Conservation (phyloP, 2,888 invertebrate species). For the Atrina japonica region DNA sequence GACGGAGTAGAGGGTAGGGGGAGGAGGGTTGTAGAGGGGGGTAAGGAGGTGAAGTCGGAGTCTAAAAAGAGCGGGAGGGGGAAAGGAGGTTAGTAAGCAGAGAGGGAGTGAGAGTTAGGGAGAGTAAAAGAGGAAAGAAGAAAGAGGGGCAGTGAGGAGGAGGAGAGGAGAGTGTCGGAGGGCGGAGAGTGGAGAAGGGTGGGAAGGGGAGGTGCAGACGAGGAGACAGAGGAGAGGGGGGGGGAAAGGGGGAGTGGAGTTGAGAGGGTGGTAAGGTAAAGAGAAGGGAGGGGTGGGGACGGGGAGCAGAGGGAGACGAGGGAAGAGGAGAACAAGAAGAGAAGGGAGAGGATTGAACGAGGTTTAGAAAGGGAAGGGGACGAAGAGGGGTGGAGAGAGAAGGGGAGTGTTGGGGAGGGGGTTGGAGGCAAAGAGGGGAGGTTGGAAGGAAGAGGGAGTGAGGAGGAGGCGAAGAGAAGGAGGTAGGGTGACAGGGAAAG, state of each 20-base stretch:
- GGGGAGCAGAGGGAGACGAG: background rate
- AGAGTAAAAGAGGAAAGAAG: background rate
- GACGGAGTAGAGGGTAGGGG: background rate
- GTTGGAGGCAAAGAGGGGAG: background rate
- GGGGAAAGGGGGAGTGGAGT: background rate
- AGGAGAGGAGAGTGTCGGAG: background rate
- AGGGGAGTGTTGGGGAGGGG: background rate
- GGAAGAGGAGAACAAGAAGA: too few relatives aligned
- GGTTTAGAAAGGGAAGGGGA: background rate
- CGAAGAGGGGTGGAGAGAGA: background rate
- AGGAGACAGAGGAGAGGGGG: slow-evolving; percentile 42
- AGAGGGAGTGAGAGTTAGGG: background rate
- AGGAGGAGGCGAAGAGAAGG: background rate
- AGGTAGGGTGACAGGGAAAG: background rate
- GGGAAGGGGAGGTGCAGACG: background rate
- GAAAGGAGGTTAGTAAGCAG: background rate
- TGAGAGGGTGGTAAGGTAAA: background rate
- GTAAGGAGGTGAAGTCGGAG: background rate
- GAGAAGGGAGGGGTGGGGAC: background rate
- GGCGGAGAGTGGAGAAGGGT: background rate
- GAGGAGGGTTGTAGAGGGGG: background rate
- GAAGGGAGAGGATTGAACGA: background rate
- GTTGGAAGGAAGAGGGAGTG: background rate
- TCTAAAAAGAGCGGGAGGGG: background rate
- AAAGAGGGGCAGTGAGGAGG: background rate